A percentile compares a stretch with the other conserved stretches of the same genome.
Conservation (phyloP, 2,797 vertebrate genomes). For the Oceanodroma leucorhoa region DNA sequence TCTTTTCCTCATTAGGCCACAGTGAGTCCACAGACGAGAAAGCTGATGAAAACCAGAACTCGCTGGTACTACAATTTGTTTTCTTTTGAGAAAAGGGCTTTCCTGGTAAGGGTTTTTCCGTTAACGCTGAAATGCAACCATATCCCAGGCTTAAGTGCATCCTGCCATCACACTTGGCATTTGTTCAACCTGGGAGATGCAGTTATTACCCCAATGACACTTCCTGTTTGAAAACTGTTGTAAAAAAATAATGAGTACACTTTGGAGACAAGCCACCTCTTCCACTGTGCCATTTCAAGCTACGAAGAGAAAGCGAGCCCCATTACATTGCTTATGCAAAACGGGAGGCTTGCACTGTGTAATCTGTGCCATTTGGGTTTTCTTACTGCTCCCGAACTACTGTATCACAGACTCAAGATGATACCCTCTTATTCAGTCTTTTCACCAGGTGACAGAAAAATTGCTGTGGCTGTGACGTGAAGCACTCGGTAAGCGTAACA, state of each 20-base stretch:
- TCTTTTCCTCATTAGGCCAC: neutral
- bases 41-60: neutral
- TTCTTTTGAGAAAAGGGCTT: neutral
- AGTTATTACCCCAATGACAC: neutral
- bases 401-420: neutral
- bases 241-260: neutral
- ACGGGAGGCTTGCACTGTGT: neutral
- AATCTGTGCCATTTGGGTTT: neutral
- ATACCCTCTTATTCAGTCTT: neutral
- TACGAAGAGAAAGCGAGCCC: neutral
- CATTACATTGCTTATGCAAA: neutral
- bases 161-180: neutral
- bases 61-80: neutral
- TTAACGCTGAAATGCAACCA: neutral
- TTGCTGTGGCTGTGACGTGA: fast-evolving
- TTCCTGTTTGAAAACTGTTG: neutral
- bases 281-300: neutral
- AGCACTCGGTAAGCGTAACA: fast-evolving
- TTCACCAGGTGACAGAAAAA: neutral
- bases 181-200: neutral
- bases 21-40: neutral
- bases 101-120: neutral
- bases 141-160: neutral
- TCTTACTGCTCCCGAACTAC: neutral
- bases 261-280: neutral